phyloP scores from a whole-genome alignment of 2,113 vertebrate species.

The Lepus europaeus region DNA sequence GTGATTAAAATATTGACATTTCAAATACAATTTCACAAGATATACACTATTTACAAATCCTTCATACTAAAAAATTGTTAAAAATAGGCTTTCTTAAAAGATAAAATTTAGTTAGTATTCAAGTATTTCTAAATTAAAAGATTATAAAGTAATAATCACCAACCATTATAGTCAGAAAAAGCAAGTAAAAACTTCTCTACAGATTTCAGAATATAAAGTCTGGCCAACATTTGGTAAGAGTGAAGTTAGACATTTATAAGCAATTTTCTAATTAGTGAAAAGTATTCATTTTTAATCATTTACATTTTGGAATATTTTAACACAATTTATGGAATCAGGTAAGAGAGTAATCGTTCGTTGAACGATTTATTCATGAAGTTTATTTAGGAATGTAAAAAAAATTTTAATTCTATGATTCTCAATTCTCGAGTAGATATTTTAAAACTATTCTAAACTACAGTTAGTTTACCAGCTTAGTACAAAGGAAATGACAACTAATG shows the following conservation, averaged over 20 bases:
- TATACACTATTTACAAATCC: slow-evolving; percentile 86
- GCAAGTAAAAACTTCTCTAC: slow-evolving; percentile 12
- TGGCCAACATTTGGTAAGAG: slow-evolving; percentile 25
- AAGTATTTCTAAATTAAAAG: slow-evolving; percentile 73
- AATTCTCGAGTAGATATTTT: not conserved
- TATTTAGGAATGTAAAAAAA: slow-evolving; percentile 22
- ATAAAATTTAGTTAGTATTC: slow-evolving; percentile 71
- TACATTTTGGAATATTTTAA: slow-evolving; percentile 57
- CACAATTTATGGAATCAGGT: not conserved
- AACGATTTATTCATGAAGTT: slow-evolving; percentile 8
- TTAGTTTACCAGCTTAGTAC: slow-evolving; percentile 38
- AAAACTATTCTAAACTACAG: slow-evolving; percentile 32
- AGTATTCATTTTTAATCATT: slow-evolving; percentile 27
- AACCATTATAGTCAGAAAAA: not conserved
- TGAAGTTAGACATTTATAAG: slow-evolving; percentile 25
- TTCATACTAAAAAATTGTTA: slow-evolving; percentile 72
- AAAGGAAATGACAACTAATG: slow-evolving; percentile 59
- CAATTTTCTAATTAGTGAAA: slow-evolving; percentile 41
- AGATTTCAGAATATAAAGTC: slow-evolving; percentile 20
- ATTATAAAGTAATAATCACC: slow-evolving; percentile 34
- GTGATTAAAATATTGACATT: slow-evolving; percentile 82
- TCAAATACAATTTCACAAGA: slow-evolving; percentile 86
- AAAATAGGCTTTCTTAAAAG: slow-evolving; percentile 77
- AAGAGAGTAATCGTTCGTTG: slow-evolving; percentile 28
- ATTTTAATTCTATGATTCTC: not conserved